These are phyloP conservation scores for Polyodon spathula DNA, from an alignment of 2,113 vertebrate species.

Conservation along the genomic window DNA sequence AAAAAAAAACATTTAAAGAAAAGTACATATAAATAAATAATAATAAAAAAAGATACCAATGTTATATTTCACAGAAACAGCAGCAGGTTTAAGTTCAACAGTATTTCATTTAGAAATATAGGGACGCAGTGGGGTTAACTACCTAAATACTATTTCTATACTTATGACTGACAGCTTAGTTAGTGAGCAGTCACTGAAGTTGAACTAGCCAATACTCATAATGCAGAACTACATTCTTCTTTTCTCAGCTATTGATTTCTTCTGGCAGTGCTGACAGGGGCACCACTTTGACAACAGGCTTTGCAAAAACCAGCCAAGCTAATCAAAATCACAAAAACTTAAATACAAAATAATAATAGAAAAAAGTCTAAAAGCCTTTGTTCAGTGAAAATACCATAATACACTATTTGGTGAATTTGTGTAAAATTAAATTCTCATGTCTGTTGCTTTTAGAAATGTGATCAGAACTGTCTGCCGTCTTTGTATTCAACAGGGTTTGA, in stretches of 20 bases:
- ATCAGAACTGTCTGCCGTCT: background rate
- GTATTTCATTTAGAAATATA: background rate
- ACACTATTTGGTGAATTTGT: slow-evolving; percentile 9
- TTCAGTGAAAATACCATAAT: slow-evolving; percentile 17
- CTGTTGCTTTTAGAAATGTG: background rate
- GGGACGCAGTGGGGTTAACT: background rate
- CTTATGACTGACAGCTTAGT: slow-evolving; percentile 15
- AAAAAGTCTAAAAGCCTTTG: slow-evolving; percentile 7
- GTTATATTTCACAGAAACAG: no score
- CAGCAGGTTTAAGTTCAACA: background rate
- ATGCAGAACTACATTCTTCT: slow-evolving; percentile 11
- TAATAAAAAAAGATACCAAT: no score
- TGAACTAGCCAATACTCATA: slow-evolving; percentile 10
- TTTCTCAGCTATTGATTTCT: slow-evolving; percentile 24
- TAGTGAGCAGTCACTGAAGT: slow-evolving; percentile 15
- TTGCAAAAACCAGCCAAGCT: slow-evolving; percentile 16
- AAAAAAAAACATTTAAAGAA: no score
- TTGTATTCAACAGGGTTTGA: background rate
- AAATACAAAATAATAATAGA: slow-evolving; percentile 24
- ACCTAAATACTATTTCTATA: background rate
- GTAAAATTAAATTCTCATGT: slow-evolving; percentile 14
- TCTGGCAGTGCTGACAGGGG: slow-evolving; percentile 21
- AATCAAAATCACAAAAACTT: slow-evolving; percentile 27
- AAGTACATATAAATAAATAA: no score
- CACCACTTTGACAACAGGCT: slow-evolving; percentile 11